Conservation (phyloP, 2,113 vertebrate genomes). For the Columbina picui region DNA sequence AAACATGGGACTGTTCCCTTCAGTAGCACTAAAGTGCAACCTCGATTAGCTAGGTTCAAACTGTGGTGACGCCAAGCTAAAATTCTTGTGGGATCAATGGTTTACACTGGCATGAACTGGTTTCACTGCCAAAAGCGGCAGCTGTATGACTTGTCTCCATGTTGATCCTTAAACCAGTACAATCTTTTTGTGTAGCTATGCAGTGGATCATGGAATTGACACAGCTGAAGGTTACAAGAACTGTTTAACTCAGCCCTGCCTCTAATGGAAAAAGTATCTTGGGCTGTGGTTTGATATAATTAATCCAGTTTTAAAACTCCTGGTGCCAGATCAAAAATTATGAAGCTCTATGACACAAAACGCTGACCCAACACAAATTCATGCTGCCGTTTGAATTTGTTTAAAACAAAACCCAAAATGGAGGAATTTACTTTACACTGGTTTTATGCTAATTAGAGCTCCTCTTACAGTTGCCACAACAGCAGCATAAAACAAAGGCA, state of each 20-base stretch:
- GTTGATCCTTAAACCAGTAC: background rate
- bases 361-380: background rate
- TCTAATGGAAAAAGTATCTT: background rate
- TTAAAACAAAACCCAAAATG: background rate
- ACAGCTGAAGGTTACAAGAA: background rate
- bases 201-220: background rate
- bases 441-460: background rate
- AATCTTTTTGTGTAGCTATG: background rate
- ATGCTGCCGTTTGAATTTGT: background rate
- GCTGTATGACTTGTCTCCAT: background rate
- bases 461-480: background rate
- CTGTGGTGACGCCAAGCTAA: background rate
- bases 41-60: background rate
- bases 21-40: background rate
- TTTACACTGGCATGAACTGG: background rate
- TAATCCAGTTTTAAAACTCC: background rate
- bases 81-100: background rate
- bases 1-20: background rate
- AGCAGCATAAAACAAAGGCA: background rate
- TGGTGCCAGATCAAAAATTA: background rate
- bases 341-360: background rate
- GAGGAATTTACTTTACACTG: background rate
- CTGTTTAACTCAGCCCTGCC: background rate
- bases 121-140: background rate
- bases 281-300: background rate